phyloP scores from a whole-genome alignment of 2,113 vertebrate species.

The Scalopus aquaticus region DNA sequence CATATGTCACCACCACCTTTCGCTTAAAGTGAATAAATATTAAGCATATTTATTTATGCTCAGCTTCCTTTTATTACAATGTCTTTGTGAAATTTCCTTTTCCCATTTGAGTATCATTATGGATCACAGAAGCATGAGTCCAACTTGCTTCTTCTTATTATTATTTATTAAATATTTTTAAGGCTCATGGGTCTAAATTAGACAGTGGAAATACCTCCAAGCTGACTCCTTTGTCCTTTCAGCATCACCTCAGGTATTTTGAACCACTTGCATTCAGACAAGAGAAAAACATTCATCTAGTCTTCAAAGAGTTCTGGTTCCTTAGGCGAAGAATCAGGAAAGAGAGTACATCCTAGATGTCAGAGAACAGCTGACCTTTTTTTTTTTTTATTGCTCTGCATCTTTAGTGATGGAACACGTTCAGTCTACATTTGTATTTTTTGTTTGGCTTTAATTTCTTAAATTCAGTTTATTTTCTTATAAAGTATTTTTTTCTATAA shows the following conservation, averaged over 20 bases:
- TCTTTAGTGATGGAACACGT: neutral
- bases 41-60: neutral
- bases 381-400: neutral
- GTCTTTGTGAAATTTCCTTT: neutral
- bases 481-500: neutral
- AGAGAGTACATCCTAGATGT: neutral
- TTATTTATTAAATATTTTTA: conserved; percentile 24
- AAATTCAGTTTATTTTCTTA: neutral
- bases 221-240: neutral
- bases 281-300: neutral
- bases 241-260: neutral
- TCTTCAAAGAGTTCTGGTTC: neutral
- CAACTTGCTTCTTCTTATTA: too few relatives aligned
- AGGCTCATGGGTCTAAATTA: neutral
- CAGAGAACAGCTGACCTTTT: neutral
- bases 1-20: neutral
- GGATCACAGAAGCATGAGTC: neutral
- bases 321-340: neutral
- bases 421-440: neutral
- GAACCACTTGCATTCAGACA: neutral
- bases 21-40: conserved; percentile 30
- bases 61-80: neutral
- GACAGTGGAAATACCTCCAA: neutral
- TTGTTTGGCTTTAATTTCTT: neutral
- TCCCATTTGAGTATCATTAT: neutral